Conservation (phyloP, 2,113 vertebrate species). For the Labrus mixtus region DNA sequence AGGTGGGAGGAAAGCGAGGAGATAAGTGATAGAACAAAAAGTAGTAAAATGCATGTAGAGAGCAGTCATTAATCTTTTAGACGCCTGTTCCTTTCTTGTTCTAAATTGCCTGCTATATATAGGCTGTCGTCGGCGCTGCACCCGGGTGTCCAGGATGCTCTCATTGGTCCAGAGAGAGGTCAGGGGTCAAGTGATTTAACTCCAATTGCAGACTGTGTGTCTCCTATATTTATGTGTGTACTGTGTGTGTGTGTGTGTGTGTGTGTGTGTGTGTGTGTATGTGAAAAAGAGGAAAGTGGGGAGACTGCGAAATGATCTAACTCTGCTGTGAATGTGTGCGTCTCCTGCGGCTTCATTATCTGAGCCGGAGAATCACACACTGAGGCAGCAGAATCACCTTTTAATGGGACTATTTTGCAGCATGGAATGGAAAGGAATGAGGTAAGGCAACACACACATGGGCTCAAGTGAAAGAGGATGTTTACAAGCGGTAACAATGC, state of each 20-base stretch:
- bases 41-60: conserved; percentile 63
- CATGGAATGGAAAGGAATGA: conserved; percentile 59
- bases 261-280: too few species aligned
- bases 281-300: background rate
- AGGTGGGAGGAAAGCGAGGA: conserved; percentile 29
- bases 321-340: conserved; percentile 54
- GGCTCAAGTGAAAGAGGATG: conserved; percentile 26
- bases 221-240: conserved; percentile 15
- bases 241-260: background rate
- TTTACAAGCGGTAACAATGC: conserved; percentile 21
- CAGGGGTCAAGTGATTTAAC: conserved; percentile 75
- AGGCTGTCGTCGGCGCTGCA: conserved; percentile 48
- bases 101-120: conserved; percentile 78
- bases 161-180: conserved; percentile 62
- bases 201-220: conserved; percentile 52
- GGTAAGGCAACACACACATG: conserved; percentile 28
- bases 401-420: conserved; percentile 74
- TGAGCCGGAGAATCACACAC: conserved; percentile 64
- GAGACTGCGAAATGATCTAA: conserved; percentile 66
- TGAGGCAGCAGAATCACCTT: conserved; percentile 69
- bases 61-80: conserved; percentile 71
- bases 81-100: conserved; percentile 42
- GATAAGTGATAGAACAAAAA: conserved; percentile 62
- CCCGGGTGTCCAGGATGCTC: conserved; percentile 48
- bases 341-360: conserved; percentile 81